Conservation (phyloP, 2,113 vertebrate genomes). For the Zosterops japonicus region DNA sequence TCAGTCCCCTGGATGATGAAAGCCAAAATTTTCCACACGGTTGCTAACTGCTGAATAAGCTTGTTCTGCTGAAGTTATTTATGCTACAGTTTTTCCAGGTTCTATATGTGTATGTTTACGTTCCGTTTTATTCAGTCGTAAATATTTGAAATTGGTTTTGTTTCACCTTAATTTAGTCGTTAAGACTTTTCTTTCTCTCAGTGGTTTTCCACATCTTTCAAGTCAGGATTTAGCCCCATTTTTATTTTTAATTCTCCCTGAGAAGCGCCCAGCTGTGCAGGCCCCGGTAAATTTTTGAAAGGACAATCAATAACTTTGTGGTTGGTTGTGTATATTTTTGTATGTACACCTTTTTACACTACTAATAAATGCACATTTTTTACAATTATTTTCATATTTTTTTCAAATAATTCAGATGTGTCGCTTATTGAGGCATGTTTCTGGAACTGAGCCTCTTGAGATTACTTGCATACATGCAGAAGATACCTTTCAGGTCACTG, state of each 20-base stretch:
- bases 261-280: neutral
- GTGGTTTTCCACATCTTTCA: neutral
- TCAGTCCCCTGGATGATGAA: neutral
- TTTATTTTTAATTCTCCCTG: neutral
- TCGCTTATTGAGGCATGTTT: conserved; percentile 90
- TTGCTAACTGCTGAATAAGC: neutral
- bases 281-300: neutral
- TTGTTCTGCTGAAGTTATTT: neutral
- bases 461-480: conserved; percentile 96
- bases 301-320: neutral
- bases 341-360: neutral
- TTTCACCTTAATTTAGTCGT: neutral
- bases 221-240: neutral
- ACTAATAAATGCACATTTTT: neutral
- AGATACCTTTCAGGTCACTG: conserved; percentile 96
- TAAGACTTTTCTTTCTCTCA: neutral
- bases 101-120: neutral
- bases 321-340: neutral
- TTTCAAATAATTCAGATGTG: conserved; percentile 78
- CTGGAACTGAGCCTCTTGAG: conserved; percentile 94
- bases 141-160: neutral
- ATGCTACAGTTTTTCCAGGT: neutral
- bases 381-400: neutral
- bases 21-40: neutral
- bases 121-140: neutral